Evolutionary conservation across 2,113 vertebrate genomes (phyloP).

Genomic region (Illadopsis cleaveri): DNA sequence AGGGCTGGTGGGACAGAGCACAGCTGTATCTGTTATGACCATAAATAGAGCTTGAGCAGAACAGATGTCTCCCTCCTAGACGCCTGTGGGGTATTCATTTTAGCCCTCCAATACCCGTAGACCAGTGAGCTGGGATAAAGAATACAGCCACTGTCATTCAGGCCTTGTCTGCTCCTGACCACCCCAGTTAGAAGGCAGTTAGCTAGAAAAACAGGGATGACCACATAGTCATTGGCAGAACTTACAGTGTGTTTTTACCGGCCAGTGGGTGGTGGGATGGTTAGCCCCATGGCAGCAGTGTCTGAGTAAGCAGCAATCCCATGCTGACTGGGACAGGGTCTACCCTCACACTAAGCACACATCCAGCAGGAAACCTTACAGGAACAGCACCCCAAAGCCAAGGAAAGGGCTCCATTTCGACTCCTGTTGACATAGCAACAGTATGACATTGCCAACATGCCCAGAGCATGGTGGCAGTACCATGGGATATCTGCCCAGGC

Average conservation of each 20-base stretch:
- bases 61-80: neutral
- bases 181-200: neutral
- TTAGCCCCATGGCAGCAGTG: neutral
- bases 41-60: neutral
- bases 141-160: neutral
- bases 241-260: neutral
- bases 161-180: neutral
- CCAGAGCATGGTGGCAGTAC: neutral
- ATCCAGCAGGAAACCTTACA: neutral
- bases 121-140: neutral
- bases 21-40: neutral
- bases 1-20: neutral
- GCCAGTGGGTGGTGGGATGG: neutral
- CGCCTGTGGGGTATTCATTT: neutral
- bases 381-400: neutral
- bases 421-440: neutral
- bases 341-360: neutral
- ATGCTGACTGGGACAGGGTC: neutral
- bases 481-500: constrained; percentile 37
- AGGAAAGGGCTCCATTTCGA: neutral
- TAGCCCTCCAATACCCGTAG: neutral
- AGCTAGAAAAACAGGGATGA: neutral
- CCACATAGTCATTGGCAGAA: neutral
- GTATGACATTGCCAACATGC: neutral
- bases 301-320: neutral